Base-by-base conservation (phyloP, 1,140 invertebrate species). In the Cecropterus lyciades region DNA sequence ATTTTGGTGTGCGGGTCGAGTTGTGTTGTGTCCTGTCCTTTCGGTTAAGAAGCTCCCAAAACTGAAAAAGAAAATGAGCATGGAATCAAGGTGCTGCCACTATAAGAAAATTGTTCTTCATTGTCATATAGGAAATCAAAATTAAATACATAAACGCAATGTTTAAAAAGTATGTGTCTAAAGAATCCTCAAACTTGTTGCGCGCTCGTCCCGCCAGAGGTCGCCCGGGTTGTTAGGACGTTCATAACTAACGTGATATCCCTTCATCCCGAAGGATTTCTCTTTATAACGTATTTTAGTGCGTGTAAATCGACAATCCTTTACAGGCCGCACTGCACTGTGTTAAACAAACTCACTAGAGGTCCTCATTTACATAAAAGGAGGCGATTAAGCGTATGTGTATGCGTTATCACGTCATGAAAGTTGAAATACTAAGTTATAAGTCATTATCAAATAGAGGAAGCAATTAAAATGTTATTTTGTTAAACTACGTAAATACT, bases 241-340 rank as follows among this genome's bases (percentile, higher is more conserved):
- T 16, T 43, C n/a, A 57, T 45, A 57, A 7, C 14, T 16, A 33
- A 42, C 53, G 53, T 59, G 42, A 60, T 48, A 60, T 30, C 49
- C 57, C 7, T n/a, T 11, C 27, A 48, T 20, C 57, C 30, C 30
- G 7, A 20, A 20, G 30, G 45, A 60, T 60, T 48, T 48, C 15
- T 11, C 45, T 49, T n/a, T 17, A 62, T 62, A 49, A 48, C 43
- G 30, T 62, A 62, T 62, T 62, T 62, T 49, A 62, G 57, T 49
- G 11, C 45, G 27, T 49, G 46, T 62, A 49, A 37, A 62, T 37
- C 45, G 30, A 27, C 33, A 48, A 60, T 62, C 57, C 45, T 48
- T 60, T 49, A 5, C 15, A 60, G 20, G 11, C n/a, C 16, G 4
- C 57, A 62, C 37, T 57, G 27, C 43, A 57, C 27, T 43, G n/a